phyloP scores from a whole-genome alignment of 2,113 vertebrate species.

The Spea bombifrons region DNA sequence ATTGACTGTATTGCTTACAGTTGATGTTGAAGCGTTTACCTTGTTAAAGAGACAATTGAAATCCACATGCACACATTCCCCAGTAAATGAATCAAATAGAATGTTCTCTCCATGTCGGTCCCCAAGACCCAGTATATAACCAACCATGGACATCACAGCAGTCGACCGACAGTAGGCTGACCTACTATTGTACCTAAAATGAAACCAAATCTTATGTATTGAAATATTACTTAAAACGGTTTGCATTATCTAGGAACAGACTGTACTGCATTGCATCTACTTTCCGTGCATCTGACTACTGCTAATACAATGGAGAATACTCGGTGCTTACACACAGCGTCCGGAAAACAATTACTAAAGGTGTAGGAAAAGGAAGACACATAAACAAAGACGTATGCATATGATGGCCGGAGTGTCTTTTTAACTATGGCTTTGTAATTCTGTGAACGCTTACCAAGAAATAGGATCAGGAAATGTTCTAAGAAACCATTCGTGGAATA shows the following conservation, averaged over 20 bases:
- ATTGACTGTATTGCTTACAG: too few relatives aligned
- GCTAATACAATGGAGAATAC: too few relatives aligned
- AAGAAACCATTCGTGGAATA: slow-evolving; percentile 97
- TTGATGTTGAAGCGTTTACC: slow-evolving; percentile 58
- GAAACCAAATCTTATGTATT: background rate
- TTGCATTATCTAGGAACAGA: too few relatives aligned
- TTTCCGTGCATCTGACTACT: too few relatives aligned
- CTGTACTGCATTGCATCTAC: too few relatives aligned
- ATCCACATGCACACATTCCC: slow-evolving; percentile 95
- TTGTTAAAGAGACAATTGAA: slow-evolving; percentile 99
- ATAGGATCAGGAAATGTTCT: slow-evolving; percentile 93
- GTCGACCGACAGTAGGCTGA: slow-evolving; percentile 94
- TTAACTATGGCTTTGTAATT: too few relatives aligned
- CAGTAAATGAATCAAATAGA: slow-evolving; percentile 92
- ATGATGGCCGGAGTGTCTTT: too few relatives aligned
- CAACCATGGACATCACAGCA: slow-evolving; percentile 98
- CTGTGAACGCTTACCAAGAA: slow-evolving; percentile 74
- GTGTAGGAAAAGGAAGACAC: too few relatives aligned
- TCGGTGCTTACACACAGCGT: too few relatives aligned
- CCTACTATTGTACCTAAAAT: slow-evolving; percentile 88
- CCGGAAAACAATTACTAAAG: too few relatives aligned
- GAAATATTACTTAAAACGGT: too few relatives aligned
- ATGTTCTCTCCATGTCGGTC: slow-evolving; percentile 98
- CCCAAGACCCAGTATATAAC: slow-evolving; percentile 92
- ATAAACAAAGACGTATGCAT: too few relatives aligned